phyloP scores from a whole-genome alignment of 2,888 invertebrate genomes.

The Mythimna vitellina region DNA sequence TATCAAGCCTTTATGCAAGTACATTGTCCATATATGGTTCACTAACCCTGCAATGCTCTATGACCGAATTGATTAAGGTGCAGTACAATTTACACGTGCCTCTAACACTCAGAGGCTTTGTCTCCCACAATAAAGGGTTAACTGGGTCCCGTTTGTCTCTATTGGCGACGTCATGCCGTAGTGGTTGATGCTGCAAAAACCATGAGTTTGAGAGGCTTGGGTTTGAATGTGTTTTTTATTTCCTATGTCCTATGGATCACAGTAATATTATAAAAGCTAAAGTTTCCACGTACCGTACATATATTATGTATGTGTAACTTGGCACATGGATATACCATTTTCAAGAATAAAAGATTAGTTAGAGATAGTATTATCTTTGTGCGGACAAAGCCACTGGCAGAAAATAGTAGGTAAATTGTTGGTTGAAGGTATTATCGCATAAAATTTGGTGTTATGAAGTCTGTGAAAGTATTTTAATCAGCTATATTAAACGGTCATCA shows the following conservation, averaged over 20 bases:
- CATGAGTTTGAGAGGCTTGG: slow-evolving; percentile 1
- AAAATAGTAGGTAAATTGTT: too few species aligned
- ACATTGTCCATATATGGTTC: neutral
- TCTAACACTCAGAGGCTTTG: slow-evolving; percentile 63
- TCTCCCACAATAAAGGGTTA: slow-evolving; percentile 66
- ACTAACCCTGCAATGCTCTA: slow-evolving; percentile 1
- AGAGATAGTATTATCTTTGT: too few species aligned
- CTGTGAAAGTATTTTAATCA: too few species aligned
- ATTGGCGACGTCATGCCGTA: slow-evolving; percentile 31
- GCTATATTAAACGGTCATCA: too few species aligned
- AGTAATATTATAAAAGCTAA: too few species aligned
- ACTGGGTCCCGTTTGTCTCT: slow-evolving; percentile 65
- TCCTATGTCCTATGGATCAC: neutral
- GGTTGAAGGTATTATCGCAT: too few species aligned
- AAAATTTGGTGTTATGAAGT: too few species aligned
- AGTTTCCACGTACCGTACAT: too few species aligned
- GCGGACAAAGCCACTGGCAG: too few species aligned
- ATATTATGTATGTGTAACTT: too few species aligned
- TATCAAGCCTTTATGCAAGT: neutral
- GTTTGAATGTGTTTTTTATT: slow-evolving; percentile 10
- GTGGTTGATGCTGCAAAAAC: slow-evolving; percentile 29
- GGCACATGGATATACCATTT: too few species aligned
- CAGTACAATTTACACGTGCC: slow-evolving; percentile 57
- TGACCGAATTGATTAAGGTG: slow-evolving; percentile 47
- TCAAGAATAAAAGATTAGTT: too few species aligned